Percentiles rank a stretch among this genome's conserved stretches.
phyloP scores from a whole-genome alignment of 1,140 invertebrate species.

The Mactra quadrangularis region DNA sequence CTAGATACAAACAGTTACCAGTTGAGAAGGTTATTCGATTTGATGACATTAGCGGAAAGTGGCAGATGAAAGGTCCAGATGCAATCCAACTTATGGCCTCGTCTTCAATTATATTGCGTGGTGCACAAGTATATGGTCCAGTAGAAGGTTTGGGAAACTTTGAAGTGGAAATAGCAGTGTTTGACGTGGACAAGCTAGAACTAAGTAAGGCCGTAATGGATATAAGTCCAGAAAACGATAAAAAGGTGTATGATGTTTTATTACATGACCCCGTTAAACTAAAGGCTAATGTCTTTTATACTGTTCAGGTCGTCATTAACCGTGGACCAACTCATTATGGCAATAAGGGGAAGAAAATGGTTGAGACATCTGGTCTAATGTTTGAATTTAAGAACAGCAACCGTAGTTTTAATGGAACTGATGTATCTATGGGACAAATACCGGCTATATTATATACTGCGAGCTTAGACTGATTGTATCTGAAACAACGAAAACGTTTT shows the following conservation, averaged over 20 bases:
- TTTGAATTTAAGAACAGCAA: constrained; percentile 45
- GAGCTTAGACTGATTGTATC: too few species aligned
- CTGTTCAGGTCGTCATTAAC: constrained; percentile 12
- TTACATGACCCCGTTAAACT: constrained; percentile 3
- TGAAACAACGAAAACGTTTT: too few species aligned
- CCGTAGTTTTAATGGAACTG: constrained; percentile 39
- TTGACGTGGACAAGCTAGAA: not conserved
- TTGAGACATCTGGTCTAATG: not conserved
- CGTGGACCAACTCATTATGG: constrained; percentile 42
- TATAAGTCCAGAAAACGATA: not conserved
- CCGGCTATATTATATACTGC: constrained; percentile 41
- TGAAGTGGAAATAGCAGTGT: constrained; percentile 9
- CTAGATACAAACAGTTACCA: not conserved
- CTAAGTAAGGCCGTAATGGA: not conserved
- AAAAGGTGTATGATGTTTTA: constrained; percentile 29
- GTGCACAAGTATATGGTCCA: constrained; percentile 33
- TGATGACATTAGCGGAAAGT: constrained; percentile 6
- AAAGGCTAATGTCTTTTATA: not conserved
- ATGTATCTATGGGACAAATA: constrained; percentile 41
- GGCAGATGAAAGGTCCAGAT: constrained; percentile 35
- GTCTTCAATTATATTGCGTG: constrained; percentile 12
- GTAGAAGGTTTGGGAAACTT: not conserved
- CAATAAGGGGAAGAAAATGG: not conserved
- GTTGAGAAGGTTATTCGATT: constrained; percentile 23
- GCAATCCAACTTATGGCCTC: constrained; percentile 41